phyloP scores from a whole-genome alignment of 2,113 vertebrate genomes.

The Choloepus hoffmanni region DNA sequence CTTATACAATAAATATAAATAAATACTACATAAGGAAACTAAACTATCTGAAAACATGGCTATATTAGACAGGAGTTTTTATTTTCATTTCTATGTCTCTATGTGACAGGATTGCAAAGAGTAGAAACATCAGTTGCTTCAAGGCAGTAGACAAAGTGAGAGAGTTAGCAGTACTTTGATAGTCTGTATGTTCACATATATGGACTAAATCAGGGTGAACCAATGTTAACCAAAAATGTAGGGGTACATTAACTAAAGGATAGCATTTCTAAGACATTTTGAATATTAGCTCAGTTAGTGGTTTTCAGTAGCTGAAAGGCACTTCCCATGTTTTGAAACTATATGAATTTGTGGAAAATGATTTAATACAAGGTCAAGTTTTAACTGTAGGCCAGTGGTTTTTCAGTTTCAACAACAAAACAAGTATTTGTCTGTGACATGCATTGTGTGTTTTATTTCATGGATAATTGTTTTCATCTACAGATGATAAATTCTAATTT shows the following conservation, averaged over 20 bases:
- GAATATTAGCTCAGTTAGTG: background rate
- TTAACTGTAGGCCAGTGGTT: background rate
- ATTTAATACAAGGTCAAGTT: background rate
- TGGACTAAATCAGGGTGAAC: background rate
- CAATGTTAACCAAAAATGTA: background rate
- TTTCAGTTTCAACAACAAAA: background rate
- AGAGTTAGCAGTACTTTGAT: background rate
- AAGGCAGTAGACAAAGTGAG: background rate
- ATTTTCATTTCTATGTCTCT: background rate
- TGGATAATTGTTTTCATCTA: slow-evolving; percentile 50
- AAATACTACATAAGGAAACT: background rate
- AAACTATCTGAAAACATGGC: background rate
- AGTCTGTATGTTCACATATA: background rate
- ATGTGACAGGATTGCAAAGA: background rate
- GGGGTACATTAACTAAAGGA: no score
- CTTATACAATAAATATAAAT: background rate
- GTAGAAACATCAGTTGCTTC: background rate
- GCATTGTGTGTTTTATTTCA: slow-evolving; percentile 47
- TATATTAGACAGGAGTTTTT: background rate
- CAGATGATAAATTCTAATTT: slow-evolving; percentile 44
- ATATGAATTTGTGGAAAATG: background rate
- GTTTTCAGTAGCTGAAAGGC: background rate
- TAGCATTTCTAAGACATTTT: background rate
- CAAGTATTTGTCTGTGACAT: slow-evolving; percentile 51
- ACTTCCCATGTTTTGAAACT: background rate